Percentiles rank a stretch among this genome's conserved stretches.
Evolutionary conservation across 2,113 vertebrate genomes (phyloP).

Genomic region (Oncorhynchus kisutch): DNA sequence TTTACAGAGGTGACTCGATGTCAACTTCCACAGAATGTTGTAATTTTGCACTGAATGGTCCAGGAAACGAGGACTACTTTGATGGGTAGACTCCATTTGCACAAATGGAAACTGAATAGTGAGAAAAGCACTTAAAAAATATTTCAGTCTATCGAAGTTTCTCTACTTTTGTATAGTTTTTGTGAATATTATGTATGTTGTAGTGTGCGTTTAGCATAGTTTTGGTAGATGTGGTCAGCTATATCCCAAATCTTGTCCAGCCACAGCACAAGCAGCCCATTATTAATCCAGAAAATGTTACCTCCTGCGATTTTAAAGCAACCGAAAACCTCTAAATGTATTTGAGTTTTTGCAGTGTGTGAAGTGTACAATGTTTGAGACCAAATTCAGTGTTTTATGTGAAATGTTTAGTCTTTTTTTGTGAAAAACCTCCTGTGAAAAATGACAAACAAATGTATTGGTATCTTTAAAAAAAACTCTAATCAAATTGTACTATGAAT

Average conservation of each 20-base stretch:
- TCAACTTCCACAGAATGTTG: neutral
- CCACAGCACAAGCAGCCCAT: conserved; percentile 57
- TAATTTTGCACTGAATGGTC: conserved; percentile 32
- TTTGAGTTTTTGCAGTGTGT: conserved; percentile 60
- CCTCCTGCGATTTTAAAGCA: conserved; percentile 75
- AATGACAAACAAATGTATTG: conserved; percentile 60
- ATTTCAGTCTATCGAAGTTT: conserved; percentile 47
- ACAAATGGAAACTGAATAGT: neutral
- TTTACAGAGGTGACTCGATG: conserved; percentile 16
- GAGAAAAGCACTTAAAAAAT: neutral
- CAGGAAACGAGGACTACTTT: conserved; percentile 4
- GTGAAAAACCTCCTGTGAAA: conserved; percentile 73
- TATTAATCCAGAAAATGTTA: conserved; percentile 73
- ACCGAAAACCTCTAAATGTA: conserved; percentile 62
- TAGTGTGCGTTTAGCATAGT: conserved; percentile 70
- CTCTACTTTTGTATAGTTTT: conserved; percentile 50
- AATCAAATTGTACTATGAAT: conserved; percentile 50
- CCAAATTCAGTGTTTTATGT: conserved; percentile 78
- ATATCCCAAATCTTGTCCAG: conserved; percentile 76
- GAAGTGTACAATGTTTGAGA: conserved; percentile 67
- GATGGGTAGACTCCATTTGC: neutral
- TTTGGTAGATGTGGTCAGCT: conserved; percentile 75
- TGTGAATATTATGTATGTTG: conserved; percentile 66
- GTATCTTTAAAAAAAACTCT: conserved; percentile 67
- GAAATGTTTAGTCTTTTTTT: conserved; percentile 65